Base-by-base conservation (phyloP, 2,113 vertebrate genomes). In the Gadus chalcogrammus region DNA sequence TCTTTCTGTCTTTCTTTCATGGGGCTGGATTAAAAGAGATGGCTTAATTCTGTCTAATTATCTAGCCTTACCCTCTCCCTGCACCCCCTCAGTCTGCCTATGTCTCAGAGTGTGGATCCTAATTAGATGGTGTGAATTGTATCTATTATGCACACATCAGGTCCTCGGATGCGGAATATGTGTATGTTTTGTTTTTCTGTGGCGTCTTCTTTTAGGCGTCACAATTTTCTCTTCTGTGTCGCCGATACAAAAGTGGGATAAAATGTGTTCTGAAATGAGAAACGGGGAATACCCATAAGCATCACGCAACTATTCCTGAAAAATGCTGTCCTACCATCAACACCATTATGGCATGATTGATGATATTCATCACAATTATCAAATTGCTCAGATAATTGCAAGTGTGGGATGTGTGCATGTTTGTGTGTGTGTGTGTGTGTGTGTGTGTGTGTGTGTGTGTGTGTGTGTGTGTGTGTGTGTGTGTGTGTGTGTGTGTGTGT, bases 31-130 rank as follows among this genome's bases (percentile, higher is more conserved):
- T 91, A 89, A 92, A 91, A 88, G 84, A 91, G 91, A 93, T 91
- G 90, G 89, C 91, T 92, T 91, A 91, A 93, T 93, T 91, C 88
- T 79, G 85, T 84, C 91, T 91, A 88, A 91, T 91, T 91, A 91
- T 92, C 88, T 82, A 83, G 78, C 87, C 88, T 76, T 78, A 87
- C 82, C 79, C 86, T 82, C 72, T 80, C 72, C 67, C 75, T 77
- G 72, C 66, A 66, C 69, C 73, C 63, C 52, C 61, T 75, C 67
- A 52, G 42, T 76, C 67, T 72, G 64, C 74, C 78, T 78, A 80
- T 81, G 82, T 85, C 77, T 81, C 80, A 78, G 79, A 31, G 71
- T 85, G 84, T 81, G 77, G 82, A 81, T 89, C 88, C 88, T 90
- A 91, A 92, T 92, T 90, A 89, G 83, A 76, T 79, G 76, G 84